Percentiles rank a stretch among this genome's conserved stretches.
Conservation (phyloP, 92 coral and sea anemone genomes). For the Umimayanthus chanpuru region DNA sequence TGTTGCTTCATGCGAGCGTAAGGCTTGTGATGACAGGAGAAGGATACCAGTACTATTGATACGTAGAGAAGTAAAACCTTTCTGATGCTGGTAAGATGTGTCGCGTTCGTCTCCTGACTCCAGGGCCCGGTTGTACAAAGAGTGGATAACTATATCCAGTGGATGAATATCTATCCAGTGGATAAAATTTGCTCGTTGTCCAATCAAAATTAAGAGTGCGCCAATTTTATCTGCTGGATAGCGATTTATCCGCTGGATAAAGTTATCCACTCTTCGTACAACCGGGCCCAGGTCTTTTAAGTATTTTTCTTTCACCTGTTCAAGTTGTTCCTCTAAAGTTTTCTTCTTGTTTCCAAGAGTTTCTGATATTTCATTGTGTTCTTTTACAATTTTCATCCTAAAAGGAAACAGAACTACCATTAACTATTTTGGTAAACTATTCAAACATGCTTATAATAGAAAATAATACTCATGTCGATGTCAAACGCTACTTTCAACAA, state of each 20-base stretch:
- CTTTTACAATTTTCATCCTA: constrained; percentile 92
- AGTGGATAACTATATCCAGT: too few species aligned
- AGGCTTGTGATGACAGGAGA: not conserved
- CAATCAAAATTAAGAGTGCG: too few species aligned
- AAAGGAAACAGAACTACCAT: not conserved
- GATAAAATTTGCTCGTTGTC: too few species aligned
- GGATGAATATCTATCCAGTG: too few species aligned
- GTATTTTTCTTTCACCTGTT: constrained; percentile 49
- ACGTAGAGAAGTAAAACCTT: not conserved
- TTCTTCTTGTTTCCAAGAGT: constrained; percentile 54
- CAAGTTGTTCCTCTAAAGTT: constrained; percentile 50
- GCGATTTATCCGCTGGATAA: too few species aligned
- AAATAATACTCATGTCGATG: not conserved
- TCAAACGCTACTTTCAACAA: not conserved
- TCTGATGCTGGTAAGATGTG: not conserved
- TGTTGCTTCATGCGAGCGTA: not conserved
- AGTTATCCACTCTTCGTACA: too few species aligned
- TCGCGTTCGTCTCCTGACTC: not conserved
- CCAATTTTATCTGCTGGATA: too few species aligned
- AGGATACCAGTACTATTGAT: not conserved
- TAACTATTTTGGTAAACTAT: not conserved
- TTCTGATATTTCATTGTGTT: constrained; percentile 72
- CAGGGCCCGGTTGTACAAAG: too few species aligned
- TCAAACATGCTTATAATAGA: too few species aligned
- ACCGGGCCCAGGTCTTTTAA: too few species aligned